Base-by-base conservation (phyloP, 2,797 vertebrate species). In the Neostethus bicornis region DNA sequence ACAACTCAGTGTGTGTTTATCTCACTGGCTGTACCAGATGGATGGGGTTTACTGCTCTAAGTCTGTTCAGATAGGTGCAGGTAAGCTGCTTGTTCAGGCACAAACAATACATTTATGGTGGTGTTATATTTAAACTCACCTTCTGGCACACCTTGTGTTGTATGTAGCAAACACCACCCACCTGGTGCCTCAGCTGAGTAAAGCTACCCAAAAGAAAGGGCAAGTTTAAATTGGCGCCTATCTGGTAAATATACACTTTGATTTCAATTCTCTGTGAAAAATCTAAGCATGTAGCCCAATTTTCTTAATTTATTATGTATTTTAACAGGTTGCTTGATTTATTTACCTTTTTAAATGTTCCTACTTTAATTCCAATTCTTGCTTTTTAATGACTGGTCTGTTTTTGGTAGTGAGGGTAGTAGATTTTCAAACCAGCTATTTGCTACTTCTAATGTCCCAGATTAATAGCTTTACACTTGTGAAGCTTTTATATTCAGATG, bases 1-100 rank as follows among this genome's bases (percentile, higher is more conserved):
- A 51, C 64, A 71, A 68, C 42, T 20, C 38, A 16, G 49, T 64
- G 70, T 85, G 86, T 83, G 74, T 54, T 73, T 72, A 55, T 74
- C 68, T 72, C 53, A 5, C 42, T 32, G 41, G 17, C 23, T 61
- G 61, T 50, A 56, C 66, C 79, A 87, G 78, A 74, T 80, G 83
- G 75, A 62, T 56, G 61, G 47, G 61, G 49, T 77, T 87, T 81
- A 77, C 38, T 46, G 47, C 32, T n/a, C 66, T 63, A 47, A 77
- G 61, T 61, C 50, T 44, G 23, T 63, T 63, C 48, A 60, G 61
- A 81, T 37, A 44, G 51, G 53, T 60, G 68, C 71, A 64, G 75
- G 55, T 80, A 70, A 38, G 62, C 65, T 44, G 52, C 67, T 45
- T 29, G 49, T 69, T 64, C 25, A 31, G 60, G 44, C 46, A 25